Conservation (phyloP, 2,797 vertebrate genomes). For the Astyanax mexicanus region DNA sequence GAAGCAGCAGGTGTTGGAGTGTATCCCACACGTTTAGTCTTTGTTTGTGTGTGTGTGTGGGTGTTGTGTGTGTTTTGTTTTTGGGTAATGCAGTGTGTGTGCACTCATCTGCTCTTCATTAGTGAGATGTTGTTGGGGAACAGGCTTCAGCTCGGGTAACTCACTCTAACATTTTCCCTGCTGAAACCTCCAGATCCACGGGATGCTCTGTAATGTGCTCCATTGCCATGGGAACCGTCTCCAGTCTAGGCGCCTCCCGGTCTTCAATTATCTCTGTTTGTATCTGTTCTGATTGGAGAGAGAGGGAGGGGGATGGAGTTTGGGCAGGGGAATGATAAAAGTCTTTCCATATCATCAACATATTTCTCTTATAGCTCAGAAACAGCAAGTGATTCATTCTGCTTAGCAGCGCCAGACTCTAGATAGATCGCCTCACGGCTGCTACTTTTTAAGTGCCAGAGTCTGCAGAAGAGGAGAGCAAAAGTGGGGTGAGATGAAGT, state of each 20-base stretch:
- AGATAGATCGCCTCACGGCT: too few species aligned
- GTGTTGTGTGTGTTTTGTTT: not conserved
- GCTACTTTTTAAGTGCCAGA: too few species aligned
- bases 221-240: conserved; percentile 53
- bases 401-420: too few species aligned
- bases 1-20: conserved; percentile 8
- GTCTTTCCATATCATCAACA: too few species aligned
- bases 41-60: conserved; percentile 21
- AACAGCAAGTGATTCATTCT: too few species aligned
- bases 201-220: conserved; percentile 19
- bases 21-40: not conserved
- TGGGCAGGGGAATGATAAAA: too few species aligned
- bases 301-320: conserved; percentile 5
- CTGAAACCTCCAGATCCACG: not conserved
- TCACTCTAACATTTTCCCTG: conserved; percentile 9
- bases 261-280: conserved; percentile 53
- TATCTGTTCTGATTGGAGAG: conserved; percentile 46
- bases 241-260: not conserved
- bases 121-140: conserved; percentile 28
- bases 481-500: too few species aligned
- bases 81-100: not conserved
- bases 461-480: too few species aligned
- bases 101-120: conserved; percentile 36
- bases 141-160: not conserved
- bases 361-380: too few species aligned